Conservation (phyloP, 2,797 vertebrate species). For the Syngnathus acus region DNA sequence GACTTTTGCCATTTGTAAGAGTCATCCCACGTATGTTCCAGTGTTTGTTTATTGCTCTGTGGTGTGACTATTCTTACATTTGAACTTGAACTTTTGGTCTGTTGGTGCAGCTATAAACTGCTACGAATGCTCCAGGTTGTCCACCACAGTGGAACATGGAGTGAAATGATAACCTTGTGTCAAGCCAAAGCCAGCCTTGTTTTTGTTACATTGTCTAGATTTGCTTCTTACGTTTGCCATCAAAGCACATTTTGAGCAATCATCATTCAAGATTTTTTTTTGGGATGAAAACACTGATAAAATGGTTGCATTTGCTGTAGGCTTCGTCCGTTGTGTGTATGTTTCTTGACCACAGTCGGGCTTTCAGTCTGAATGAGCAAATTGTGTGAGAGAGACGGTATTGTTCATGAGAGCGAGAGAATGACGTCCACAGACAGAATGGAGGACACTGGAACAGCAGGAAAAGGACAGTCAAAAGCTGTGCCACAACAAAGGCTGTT, state of each 20-base stretch:
- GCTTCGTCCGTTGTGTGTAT: constrained; percentile 29
- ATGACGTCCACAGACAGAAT: constrained; percentile 22
- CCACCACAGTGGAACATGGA: not conserved
- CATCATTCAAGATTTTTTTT: too few relatives aligned
- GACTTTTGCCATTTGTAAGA: not conserved
- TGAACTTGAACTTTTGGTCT: constrained; percentile 46
- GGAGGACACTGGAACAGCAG: constrained; percentile 17
- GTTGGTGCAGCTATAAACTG: constrained; percentile 9
- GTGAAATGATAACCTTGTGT: not conserved
- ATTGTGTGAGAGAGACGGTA: constrained; percentile 53
- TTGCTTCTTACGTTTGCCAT: not conserved
- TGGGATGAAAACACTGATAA: not conserved
- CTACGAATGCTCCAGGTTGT: constrained; percentile 18
- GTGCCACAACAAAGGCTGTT: constrained; percentile 27
- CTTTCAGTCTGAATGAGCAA: constrained; percentile 59
- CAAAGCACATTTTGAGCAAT: not conserved
- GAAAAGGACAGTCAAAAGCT: constrained; percentile 17
- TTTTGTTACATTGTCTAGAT: not conserved
- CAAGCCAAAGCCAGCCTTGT: not conserved
- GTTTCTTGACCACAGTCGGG: constrained; percentile 45
- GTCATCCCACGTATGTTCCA: constrained; percentile 5
- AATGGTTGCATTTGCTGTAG: constrained; percentile 22
- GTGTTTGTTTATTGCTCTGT: constrained; percentile 28
- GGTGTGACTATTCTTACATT: constrained; percentile 29
- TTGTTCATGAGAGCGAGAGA: constrained; percentile 31